phyloP scores from a whole-genome alignment of 2,888 invertebrate genomes.

The Hirtodrosophila cameraria region DNA sequence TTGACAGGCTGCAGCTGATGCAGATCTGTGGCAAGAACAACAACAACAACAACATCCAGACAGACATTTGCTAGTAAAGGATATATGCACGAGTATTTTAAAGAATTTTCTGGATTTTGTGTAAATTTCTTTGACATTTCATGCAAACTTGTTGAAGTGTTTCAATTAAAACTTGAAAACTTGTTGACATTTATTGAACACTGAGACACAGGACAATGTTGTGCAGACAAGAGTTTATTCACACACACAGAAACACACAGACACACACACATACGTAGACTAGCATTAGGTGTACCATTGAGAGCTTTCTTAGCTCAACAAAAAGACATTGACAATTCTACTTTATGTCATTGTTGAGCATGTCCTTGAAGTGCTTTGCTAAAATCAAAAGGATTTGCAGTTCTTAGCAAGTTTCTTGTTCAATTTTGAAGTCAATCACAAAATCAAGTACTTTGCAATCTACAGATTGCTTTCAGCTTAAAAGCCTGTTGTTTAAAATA shows the following conservation, averaged over 20 bases:
- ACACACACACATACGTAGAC: slow-evolving; percentile 1
- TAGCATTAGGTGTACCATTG: slow-evolving; percentile 5
- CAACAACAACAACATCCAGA: no score
- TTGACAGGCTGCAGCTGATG: slow-evolving; percentile 47
- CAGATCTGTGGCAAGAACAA: slow-evolving; percentile 32
- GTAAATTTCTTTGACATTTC: slow-evolving; percentile 45
- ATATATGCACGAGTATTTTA: no score
- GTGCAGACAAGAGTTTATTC: slow-evolving; percentile 29
- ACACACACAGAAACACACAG: slow-evolving; percentile 10
- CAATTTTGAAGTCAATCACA: slow-evolving; percentile 16
- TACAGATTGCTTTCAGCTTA: not conserved
- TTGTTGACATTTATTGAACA: slow-evolving; percentile 75
- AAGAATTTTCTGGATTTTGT: slow-evolving; percentile 34
- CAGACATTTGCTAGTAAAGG: slow-evolving; percentile 29
- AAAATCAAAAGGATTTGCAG: slow-evolving; percentile 12
- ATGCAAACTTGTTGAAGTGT: slow-evolving; percentile 65
- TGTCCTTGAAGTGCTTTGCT: slow-evolving; percentile 5
- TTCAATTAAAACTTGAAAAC: slow-evolving; percentile 75
- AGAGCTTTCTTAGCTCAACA: slow-evolving; percentile 31
- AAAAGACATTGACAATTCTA: slow-evolving; percentile 40
- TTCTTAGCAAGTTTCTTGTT: slow-evolving; percentile 8
- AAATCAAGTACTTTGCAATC: slow-evolving; percentile 7
- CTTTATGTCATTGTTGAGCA: slow-evolving; percentile 52
- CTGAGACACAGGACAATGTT: slow-evolving; percentile 33
- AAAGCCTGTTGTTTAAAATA: slow-evolving; percentile 1